Evolutionary conservation across 2,888 invertebrate genomes (phyloP).

Genomic region (Leucophora obtusa): DNA sequence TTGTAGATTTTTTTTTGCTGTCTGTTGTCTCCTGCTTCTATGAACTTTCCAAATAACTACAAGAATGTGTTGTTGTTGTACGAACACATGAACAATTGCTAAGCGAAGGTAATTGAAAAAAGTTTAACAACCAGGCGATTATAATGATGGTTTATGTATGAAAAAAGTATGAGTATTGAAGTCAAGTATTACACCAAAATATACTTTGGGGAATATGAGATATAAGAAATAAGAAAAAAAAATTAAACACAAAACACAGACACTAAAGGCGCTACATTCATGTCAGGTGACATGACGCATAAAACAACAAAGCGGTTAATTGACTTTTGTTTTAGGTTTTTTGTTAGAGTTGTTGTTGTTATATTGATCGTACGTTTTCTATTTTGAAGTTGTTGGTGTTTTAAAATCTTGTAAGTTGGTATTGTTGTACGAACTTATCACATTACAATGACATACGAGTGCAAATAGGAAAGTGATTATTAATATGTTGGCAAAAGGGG

Average conservation of each 20-base stretch:
- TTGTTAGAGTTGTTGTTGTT: not conserved
- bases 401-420: not conserved
- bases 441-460: not conserved
- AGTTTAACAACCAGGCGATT: constrained; percentile 42
- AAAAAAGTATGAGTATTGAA: not conserved
- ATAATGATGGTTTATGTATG: constrained; percentile 46
- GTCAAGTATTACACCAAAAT: constrained; percentile 50
- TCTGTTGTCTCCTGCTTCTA: constrained; percentile 21
- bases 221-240: constrained; percentile 9
- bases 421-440: not conserved
- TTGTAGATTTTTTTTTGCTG: constrained; percentile 48
- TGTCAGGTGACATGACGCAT: constrained; percentile 57
- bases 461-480: not conserved
- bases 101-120: constrained; percentile 54
- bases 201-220: constrained; percentile 56
- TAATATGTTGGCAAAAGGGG: not conserved
- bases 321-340: constrained; percentile 37
- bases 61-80: not conserved
- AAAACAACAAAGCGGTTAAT: constrained; percentile 48
- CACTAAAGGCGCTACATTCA: constrained; percentile 58
- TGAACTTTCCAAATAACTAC: constrained; percentile 55
- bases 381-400: not conserved
- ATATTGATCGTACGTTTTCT: not conserved
- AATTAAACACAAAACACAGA: constrained; percentile 34
- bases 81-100: constrained; percentile 47